Evolutionary conservation across 2,113 vertebrate species (phyloP).

Genomic region (Crypturellus undulatus): DNA sequence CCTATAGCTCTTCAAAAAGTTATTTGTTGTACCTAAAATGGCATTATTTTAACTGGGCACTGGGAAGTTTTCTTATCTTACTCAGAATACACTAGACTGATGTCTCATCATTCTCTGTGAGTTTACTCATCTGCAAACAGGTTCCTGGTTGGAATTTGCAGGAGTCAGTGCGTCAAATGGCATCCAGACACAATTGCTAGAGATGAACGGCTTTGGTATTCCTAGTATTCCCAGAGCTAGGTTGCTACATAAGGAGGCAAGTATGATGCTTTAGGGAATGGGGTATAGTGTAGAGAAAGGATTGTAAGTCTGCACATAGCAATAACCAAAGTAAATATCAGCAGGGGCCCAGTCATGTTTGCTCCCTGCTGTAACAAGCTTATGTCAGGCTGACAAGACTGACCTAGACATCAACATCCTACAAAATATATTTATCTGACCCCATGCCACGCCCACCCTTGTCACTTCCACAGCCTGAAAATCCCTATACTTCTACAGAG

Average conservation of each 20-base stretch:
- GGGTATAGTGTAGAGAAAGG: background rate
- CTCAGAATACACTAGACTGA: background rate
- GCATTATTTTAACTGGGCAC: background rate
- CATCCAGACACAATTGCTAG: background rate
- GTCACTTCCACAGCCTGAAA: background rate
- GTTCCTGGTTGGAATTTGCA: background rate
- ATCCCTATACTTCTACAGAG: background rate
- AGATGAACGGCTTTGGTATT: background rate
- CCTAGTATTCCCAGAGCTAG: background rate
- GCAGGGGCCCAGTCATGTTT: background rate
- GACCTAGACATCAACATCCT: background rate
- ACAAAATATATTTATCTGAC: background rate
- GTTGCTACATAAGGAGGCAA: background rate
- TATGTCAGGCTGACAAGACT: rapidly evolving
- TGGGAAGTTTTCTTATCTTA: background rate
- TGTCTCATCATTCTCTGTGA: background rate
- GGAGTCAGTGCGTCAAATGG: background rate
- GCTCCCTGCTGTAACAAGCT: background rate
- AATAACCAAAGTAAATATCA: background rate
- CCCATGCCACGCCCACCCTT: background rate
- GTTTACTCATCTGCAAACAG: background rate
- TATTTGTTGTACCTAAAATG: background rate
- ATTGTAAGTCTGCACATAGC: background rate
- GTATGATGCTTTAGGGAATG: background rate
- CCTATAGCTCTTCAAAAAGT: background rate